Evolutionary conservation across 2,113 vertebrate species (phyloP).

Genomic region (Hemibates koningsi): DNA sequence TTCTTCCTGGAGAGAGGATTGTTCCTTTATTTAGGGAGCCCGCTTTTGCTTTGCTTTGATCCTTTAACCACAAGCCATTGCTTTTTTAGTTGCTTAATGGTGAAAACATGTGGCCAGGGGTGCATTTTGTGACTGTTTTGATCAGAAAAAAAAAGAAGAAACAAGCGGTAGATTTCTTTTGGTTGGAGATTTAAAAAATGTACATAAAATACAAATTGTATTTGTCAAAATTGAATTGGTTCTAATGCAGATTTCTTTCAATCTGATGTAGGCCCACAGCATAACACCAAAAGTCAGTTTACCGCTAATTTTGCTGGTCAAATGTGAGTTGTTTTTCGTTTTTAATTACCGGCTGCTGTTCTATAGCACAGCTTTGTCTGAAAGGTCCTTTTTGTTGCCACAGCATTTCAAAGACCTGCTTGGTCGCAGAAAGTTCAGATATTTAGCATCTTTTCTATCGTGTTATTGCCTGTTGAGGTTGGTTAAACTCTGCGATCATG

Average conservation of each 20-base stretch:
- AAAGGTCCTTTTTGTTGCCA: background rate
- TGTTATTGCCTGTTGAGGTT: background rate
- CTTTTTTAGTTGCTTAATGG: constrained; percentile 16
- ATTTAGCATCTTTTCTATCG: background rate
- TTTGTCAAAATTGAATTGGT: background rate
- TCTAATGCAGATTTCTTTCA: background rate
- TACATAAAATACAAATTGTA: background rate
- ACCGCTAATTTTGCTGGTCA: background rate
- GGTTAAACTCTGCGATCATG: background rate
- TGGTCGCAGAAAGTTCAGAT: background rate
- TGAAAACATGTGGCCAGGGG: background rate
- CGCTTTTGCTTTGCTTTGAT: constrained; percentile 16
- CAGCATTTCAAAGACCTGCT: constrained; percentile 13
- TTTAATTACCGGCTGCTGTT: background rate
- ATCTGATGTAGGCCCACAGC: background rate
- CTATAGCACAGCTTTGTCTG: background rate
- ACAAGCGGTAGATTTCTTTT: background rate
- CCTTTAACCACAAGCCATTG: background rate
- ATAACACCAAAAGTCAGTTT: background rate
- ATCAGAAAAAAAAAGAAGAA: background rate
- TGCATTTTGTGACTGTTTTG: background rate
- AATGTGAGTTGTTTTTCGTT: background rate
- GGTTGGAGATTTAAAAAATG: background rate
- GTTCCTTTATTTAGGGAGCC: background rate
- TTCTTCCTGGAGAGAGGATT: background rate